Percentiles rank a stretch among this genome's conserved stretches.
phyloP scores from a whole-genome alignment of 2,888 invertebrate genomes.

The Pollenia labialis region DNA sequence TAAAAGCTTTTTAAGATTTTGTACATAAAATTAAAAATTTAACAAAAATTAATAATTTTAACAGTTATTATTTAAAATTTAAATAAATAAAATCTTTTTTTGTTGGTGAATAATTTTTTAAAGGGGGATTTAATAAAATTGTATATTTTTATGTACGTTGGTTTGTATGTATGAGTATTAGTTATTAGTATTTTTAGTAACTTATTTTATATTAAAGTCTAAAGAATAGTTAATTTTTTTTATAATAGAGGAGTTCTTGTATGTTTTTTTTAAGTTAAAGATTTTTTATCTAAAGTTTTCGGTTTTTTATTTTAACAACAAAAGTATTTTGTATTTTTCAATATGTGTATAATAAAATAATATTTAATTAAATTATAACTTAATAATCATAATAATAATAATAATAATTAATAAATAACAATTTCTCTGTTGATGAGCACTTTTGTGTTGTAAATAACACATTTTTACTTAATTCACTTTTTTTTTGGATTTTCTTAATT shows the following conservation, averaged over 20 bases:
- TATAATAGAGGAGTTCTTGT: constrained; percentile 33
- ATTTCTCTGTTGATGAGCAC: constrained; percentile 71
- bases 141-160: background rate
- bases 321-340: constrained; percentile 30
- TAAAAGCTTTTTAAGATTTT: too few relatives aligned
- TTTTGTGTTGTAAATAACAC: constrained; percentile 71
- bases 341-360: constrained; percentile 26
- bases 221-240: constrained; percentile 24
- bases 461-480: constrained; percentile 19
- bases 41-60: too few relatives aligned
- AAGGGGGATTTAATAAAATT: background rate
- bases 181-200: constrained; percentile 1
- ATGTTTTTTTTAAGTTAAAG: constrained; percentile 19
- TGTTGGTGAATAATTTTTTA: too few relatives aligned
- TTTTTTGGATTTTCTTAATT: constrained; percentile 41
- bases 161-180: background rate
- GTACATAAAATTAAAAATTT: too few relatives aligned
- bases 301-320: constrained; percentile 50
- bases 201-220: constrained; percentile 47
- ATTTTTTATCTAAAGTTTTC: constrained; percentile 33
- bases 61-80: too few relatives aligned
- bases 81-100: too few relatives aligned
- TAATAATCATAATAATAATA: constrained; percentile 58
- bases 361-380: constrained; percentile 38
- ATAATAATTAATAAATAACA: constrained; percentile 62